Percentiles rank a stretch among this genome's conserved stretches.
Conservation (phyloP, 2,113 vertebrate species). For the Acanthisitta chloris region DNA sequence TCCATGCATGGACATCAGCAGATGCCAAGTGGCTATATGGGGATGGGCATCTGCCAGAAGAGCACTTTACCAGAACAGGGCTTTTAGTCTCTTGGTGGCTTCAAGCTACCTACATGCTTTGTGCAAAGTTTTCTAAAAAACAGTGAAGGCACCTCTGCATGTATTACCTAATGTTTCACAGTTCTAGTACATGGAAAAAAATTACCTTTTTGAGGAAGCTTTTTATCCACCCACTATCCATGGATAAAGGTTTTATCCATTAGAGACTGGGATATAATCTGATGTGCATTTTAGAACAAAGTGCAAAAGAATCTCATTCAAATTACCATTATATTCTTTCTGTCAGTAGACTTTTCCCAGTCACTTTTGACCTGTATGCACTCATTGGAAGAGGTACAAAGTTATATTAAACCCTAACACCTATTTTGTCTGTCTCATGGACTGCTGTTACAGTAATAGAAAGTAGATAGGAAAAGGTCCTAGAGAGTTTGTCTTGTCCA, state of each 20-base stretch:
- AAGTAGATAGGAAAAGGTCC: neutral
- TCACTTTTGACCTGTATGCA: neutral
- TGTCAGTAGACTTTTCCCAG: neutral
- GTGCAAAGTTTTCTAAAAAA: neutral
- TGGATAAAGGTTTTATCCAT: neutral
- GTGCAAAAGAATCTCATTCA: neutral
- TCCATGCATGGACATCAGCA: neutral
- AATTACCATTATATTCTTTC: neutral
- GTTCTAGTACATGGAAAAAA: neutral
- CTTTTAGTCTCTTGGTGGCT: neutral
- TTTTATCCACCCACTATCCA: neutral
- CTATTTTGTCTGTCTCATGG: neutral
- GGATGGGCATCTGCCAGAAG: neutral
- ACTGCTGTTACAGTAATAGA: neutral
- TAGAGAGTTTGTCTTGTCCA: neutral
- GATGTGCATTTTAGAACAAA: neutral
- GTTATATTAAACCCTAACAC: neutral
- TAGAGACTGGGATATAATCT: neutral
- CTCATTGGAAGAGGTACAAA: neutral
- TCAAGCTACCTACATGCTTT: neutral
- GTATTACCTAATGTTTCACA: neutral
- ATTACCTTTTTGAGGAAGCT: neutral
- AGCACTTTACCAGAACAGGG: neutral
- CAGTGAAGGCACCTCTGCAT: neutral
- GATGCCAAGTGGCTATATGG: neutral